A percentile compares a stretch with the other conserved stretches of the same genome.
These are phyloP conservation scores for Lemur catta DNA, from an alignment of 2,797 vertebrate species.

Conservation along the genomic window DNA sequence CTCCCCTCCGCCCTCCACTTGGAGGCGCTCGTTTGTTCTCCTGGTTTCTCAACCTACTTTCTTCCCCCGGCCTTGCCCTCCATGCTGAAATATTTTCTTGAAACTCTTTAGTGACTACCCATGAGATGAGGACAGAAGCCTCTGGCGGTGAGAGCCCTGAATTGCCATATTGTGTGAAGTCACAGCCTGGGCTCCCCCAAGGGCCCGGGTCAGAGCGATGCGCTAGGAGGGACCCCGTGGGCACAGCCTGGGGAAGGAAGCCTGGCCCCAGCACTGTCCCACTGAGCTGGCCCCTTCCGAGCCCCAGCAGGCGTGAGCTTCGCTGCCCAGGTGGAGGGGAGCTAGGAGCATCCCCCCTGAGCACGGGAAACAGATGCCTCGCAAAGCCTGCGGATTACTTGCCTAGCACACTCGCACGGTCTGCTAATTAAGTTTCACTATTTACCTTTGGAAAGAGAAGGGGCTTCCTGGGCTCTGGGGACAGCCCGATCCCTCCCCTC, in stretches of 20 bases:
- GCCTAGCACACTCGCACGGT: not conserved
- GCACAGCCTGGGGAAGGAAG: not conserved
- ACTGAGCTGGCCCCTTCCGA: accelerated
- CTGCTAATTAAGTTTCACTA: conserved; percentile 79
- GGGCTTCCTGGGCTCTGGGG: conserved; percentile 22
- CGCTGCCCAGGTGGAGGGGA: not conserved
- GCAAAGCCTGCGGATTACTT: conserved; percentile 74
- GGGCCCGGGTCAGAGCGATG: not conserved
- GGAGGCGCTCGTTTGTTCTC: not conserved
- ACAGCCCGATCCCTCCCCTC: not conserved
- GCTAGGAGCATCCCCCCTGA: conserved; percentile 19
- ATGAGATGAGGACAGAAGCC: not conserved
- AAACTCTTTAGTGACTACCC: not conserved
- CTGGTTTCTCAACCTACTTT: not conserved
- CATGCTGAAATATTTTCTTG: not conserved
- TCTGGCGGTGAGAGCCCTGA: not conserved
- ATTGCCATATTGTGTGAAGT: not conserved
- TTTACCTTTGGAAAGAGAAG: conserved; percentile 77
- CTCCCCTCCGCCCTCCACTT: accelerated
- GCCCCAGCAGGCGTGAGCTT: not conserved
- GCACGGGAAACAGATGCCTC: conserved; percentile 72
- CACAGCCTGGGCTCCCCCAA: not conserved
- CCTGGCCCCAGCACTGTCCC: accelerated
- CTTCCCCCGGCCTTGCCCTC: not conserved
- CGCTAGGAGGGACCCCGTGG: not conserved